Percentiles rank a stretch among this genome's conserved stretches.
Conservation (phyloP, 2,797 vertebrate species). For the Chrysolophus pictus region DNA sequence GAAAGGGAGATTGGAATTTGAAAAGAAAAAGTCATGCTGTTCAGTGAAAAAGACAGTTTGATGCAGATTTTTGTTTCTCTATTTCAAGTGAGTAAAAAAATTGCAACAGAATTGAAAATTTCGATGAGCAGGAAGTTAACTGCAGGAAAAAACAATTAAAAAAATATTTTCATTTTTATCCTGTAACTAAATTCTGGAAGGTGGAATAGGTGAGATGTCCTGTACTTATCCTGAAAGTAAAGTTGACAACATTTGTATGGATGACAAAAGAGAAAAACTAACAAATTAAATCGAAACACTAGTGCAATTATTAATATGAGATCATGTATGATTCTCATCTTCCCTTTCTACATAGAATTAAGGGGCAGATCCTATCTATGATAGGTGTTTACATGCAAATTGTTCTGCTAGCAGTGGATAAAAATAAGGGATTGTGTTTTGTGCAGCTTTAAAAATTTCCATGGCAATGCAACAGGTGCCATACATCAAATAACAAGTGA, state of each 20-base stretch:
- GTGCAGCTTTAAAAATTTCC: neutral
- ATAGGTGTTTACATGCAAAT: neutral
- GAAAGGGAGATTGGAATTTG: neutral
- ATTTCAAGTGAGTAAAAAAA: neutral
- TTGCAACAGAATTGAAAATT: neutral
- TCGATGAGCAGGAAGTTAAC: neutral
- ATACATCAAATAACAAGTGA: neutral
- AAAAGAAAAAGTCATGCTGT: neutral
- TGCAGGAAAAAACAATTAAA: neutral
- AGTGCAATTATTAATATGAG: neutral
- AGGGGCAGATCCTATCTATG: neutral
- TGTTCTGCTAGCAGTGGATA: neutral
- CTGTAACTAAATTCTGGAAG: neutral
- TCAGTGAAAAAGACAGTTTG: neutral
- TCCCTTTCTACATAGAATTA: neutral
- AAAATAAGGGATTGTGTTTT: neutral
- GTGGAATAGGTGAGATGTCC: neutral
- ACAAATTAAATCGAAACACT: neutral
- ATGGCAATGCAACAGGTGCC: neutral
- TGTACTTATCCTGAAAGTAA: neutral
- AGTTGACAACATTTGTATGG: neutral
- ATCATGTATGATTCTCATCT: neutral
- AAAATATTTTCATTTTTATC: neutral
- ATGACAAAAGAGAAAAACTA: neutral
- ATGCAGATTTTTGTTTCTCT: rapidly evolving